Percentiles rank a stretch among this genome's conserved stretches.
phyloP scores from a whole-genome alignment of 92 coral and sea anemone genomes.

The Blastomussa wellsi region DNA sequence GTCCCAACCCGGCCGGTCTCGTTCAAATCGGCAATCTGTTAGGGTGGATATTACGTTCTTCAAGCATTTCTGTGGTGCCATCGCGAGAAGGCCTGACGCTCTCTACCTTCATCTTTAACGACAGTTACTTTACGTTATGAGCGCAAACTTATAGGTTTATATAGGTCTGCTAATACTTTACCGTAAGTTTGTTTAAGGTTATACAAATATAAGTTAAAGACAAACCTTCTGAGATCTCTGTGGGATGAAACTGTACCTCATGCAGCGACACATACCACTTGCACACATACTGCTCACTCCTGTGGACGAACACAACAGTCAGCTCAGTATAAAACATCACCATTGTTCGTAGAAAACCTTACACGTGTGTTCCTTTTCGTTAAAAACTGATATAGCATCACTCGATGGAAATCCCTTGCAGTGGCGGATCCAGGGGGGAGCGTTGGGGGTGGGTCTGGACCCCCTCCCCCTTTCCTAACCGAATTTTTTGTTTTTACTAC shows the following conservation, averaged over 20 bases:
- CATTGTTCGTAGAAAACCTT: no score
- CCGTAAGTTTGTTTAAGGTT: background rate
- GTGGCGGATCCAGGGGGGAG: no score
- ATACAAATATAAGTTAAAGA: background rate
- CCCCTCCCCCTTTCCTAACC: no score
- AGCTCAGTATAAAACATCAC: background rate
- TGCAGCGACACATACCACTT: slow-evolving; percentile 85
- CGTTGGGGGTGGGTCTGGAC: no score
- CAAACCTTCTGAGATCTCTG: slow-evolving; percentile 91
- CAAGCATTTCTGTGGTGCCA: background rate
- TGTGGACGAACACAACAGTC: slow-evolving; percentile 7
- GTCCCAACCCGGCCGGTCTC: no score
- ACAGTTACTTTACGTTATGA: background rate
- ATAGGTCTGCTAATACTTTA: background rate
- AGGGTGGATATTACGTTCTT: background rate
- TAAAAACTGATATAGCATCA: no score
- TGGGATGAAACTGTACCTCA: slow-evolving; percentile 81
- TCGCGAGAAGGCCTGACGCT: background rate
- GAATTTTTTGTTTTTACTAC: no score
- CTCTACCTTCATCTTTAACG: no score
- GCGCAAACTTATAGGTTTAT: background rate
- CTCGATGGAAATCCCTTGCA: no score
- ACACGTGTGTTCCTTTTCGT: no score
- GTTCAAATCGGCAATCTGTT: background rate
- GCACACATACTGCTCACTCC: slow-evolving; percentile 89